phyloP scores from a whole-genome alignment of 1,140 invertebrate genomes.

The Elymnias hypermnestra region DNA sequence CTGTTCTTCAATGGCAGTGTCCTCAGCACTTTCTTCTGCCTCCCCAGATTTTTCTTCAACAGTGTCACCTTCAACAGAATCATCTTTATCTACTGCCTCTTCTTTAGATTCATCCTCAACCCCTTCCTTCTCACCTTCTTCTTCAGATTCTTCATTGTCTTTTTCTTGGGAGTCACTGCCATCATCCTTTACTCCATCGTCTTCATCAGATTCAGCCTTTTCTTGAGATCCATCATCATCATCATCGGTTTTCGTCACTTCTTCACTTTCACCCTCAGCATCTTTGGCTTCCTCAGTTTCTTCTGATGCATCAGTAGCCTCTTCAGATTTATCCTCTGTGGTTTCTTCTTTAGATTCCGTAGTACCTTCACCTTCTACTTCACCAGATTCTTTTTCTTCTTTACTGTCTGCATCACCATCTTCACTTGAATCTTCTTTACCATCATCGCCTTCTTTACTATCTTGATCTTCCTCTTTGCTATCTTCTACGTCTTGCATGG shows the following conservation, averaged over 20 bases:
- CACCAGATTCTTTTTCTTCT: slow-evolving; percentile 33
- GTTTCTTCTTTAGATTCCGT: slow-evolving; percentile 30
- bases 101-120: slow-evolving; percentile 39
- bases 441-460: slow-evolving; percentile 16
- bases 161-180: slow-evolving; percentile 43
- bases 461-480: slow-evolving; percentile 30
- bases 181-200: slow-evolving; percentile 34
- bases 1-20: slow-evolving; percentile 24
- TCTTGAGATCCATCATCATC: slow-evolving; percentile 64
- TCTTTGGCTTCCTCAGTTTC: slow-evolving; percentile 33
- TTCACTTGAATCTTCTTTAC: slow-evolving; percentile 21
- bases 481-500: slow-evolving; percentile 31
- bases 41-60: slow-evolving; percentile 28
- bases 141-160: slow-evolving; percentile 51
- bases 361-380: slow-evolving; percentile 22
- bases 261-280: slow-evolving; percentile 44
- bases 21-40: slow-evolving; percentile 28
- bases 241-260: slow-evolving; percentile 48
- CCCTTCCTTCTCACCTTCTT: slow-evolving; percentile 42
- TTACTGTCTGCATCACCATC: slow-evolving; percentile 29
- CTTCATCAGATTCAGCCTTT: slow-evolving; percentile 56
- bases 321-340: slow-evolving; percentile 36
- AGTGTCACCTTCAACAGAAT: slow-evolving; percentile 32
- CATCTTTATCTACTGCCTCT: slow-evolving; percentile 32
- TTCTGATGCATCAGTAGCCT: slow-evolving; percentile 30